These are phyloP conservation scores for Centrocercus urophasianus DNA, from an alignment of 2,113 vertebrate species.

Conservation along the genomic window DNA sequence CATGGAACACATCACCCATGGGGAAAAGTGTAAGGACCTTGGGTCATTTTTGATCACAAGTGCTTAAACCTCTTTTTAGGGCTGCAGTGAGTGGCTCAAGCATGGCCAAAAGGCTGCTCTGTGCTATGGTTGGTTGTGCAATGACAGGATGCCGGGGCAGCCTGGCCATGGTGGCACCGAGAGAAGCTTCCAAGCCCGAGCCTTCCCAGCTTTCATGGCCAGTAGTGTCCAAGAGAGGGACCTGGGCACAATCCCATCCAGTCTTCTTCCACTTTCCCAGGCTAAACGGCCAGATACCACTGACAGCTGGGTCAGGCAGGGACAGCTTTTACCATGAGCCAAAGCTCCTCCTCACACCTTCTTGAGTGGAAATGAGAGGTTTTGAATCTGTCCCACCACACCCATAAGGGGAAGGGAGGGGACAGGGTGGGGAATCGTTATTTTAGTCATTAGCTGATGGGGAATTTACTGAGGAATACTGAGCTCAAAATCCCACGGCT, in stretches of 20 bases:
- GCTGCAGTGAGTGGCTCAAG: background rate
- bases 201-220: background rate
- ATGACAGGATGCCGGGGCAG: rapidly evolving
- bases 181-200: background rate
- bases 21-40: background rate
- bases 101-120: background rate
- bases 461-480: slow-evolving; percentile 54
- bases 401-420: slow-evolving; percentile 67
- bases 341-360: slow-evolving; percentile 69
- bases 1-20: background rate
- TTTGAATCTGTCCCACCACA: slow-evolving; percentile 62
- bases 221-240: slow-evolving; percentile 13
- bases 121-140: rapidly evolving
- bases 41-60: background rate
- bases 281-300: background rate
- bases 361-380: slow-evolving; percentile 65
- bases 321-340: slow-evolving; percentile 51
- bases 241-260: background rate
- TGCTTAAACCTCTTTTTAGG: background rate
- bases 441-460: slow-evolving; percentile 67
- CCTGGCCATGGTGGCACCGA: background rate
- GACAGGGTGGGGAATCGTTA: slow-evolving; percentile 62
- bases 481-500: slow-evolving; percentile 36
- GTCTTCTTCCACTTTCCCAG: background rate
- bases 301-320: slow-evolving; percentile 28